Conservation (phyloP, 2,888 invertebrate species). For the Tetramorium bicarinatum region DNA sequence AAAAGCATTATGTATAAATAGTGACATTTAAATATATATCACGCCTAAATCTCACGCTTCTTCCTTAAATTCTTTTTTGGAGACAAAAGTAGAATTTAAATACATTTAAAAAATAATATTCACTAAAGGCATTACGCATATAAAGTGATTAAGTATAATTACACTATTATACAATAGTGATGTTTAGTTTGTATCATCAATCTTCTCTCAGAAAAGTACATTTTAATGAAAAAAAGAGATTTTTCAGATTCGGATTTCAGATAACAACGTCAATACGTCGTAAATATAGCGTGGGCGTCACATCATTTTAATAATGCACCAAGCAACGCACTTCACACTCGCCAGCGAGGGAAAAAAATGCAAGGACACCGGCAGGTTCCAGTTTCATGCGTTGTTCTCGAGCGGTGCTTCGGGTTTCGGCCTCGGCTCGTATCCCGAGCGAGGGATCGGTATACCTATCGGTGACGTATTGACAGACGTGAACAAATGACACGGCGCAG, state of each 20-base stretch:
- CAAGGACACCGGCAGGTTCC: not conserved
- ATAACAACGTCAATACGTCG: not conserved
- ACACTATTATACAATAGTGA: not conserved
- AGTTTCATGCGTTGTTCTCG: constrained; percentile 16
- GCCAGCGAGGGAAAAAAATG: constrained; percentile 5
- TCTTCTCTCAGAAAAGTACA: not conserved
- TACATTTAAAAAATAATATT: not conserved
- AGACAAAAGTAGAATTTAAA: not conserved
- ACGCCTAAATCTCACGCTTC: no score
- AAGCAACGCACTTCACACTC: not conserved
- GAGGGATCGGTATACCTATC: constrained; percentile 71
- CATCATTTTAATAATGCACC: not conserved
- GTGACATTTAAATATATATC: no score
- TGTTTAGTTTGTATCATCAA: not conserved
- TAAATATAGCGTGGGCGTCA: not conserved
- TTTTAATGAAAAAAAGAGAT: not conserved
- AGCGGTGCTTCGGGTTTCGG: constrained; percentile 15
- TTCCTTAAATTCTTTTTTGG: not conserved
- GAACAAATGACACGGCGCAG: constrained; percentile 83
- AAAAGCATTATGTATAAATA: no score
- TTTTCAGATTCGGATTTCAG: not conserved
- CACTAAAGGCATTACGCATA: not conserved
- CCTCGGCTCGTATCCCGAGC: constrained; percentile 56
- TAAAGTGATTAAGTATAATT: not conserved
- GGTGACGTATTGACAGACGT: constrained; percentile 84